These are phyloP conservation scores for Alouatta palliata DNA, from an alignment of 2,113 vertebrate species.

Conservation along the genomic window DNA sequence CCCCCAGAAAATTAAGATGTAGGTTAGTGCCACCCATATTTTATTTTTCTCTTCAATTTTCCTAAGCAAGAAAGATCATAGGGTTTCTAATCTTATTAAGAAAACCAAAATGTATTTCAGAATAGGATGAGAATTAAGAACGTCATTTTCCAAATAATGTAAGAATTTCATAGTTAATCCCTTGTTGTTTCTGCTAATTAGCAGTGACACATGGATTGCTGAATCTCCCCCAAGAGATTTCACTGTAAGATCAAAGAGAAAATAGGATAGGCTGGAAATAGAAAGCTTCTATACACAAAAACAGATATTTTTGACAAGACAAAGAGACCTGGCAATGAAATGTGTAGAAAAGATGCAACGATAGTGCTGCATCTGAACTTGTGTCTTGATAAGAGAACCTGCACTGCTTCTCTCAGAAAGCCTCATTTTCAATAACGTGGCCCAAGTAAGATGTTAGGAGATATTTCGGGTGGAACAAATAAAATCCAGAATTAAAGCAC, in stretches of 20 bases:
- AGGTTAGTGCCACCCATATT: conserved; percentile 10
- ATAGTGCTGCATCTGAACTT: background rate
- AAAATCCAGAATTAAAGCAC: conserved; percentile 46
- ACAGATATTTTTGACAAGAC: background rate
- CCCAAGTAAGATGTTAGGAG: conserved; percentile 14
- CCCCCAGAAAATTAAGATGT: conserved; percentile 19
- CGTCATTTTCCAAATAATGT: conserved; percentile 52
- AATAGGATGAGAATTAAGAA: conserved; percentile 64
- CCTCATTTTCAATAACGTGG: background rate
- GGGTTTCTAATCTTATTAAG: conserved; percentile 53
- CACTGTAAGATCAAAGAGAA: conserved; percentile 65
- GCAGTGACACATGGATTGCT: conserved; percentile 41
- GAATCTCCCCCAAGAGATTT: conserved; percentile 66
- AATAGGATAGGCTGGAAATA: conserved; percentile 44
- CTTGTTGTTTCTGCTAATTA: conserved; percentile 75
- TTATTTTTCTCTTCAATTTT: conserved; percentile 46
- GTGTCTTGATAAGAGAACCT: background rate
- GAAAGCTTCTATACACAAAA: conserved; percentile 53
- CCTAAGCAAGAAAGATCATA: conserved; percentile 31
- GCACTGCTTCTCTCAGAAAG: background rate
- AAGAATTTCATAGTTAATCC: conserved; percentile 68
- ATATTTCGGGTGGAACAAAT: background rate
- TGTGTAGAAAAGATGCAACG: background rate
- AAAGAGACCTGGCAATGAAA: conserved; percentile 11
- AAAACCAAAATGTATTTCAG: conserved; percentile 62